Evolutionary conservation across 1,140 invertebrate genomes (phyloP), one percentile per base, ranked within the genome.

Genomic region (Sinella curviseta): DNA sequence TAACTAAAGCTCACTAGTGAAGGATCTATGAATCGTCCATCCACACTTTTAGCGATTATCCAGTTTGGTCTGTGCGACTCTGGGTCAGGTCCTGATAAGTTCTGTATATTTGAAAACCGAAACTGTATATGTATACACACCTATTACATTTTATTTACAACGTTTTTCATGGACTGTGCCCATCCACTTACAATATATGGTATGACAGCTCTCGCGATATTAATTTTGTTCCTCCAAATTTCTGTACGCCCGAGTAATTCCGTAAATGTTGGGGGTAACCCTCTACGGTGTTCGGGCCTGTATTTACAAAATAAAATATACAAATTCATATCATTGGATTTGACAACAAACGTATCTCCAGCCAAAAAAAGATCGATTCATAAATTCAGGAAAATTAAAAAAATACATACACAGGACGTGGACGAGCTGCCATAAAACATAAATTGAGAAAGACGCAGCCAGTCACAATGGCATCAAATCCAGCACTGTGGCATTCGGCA

Each of bases 401-500:
- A 67, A 48, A 60, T 48, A 83, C 84, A 85, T 83, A 86, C 84
- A 78, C 79, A 20, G 74, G 76, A 36, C 83, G 70, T 35, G 80
- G 85, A 26, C 86, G 78, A 30, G 87, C 85, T 76, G 88, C 85
- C 31, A 89, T 77, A 84, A 90, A 88, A 77, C 87, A 87, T 81
- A 91, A 84, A 84, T 87, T 87, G 39, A 92, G 86, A 84, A 91
- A 92, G 87, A 91, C 88, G 82, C 86, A 91, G 84, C 93, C 93
- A 81, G 92, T 88, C 83, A 90, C 91, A 85, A 89, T 93, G 0
- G 93, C 91, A 87, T 94, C 93, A 90, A 90, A 94, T 0, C 92
- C 92, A 20, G 93, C 93, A 84, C 93, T 89, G 84, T 94, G 93
- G 81, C 89, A 91, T 17, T 85, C 55, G 0, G 78, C 85, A 82